A percentile compares a stretch with the other conserved stretches of the same genome.
These are phyloP conservation scores for Amphiura filiformis DNA, from an alignment of 35 echinoderm and acorn worm species.

Conservation along the genomic window DNA sequence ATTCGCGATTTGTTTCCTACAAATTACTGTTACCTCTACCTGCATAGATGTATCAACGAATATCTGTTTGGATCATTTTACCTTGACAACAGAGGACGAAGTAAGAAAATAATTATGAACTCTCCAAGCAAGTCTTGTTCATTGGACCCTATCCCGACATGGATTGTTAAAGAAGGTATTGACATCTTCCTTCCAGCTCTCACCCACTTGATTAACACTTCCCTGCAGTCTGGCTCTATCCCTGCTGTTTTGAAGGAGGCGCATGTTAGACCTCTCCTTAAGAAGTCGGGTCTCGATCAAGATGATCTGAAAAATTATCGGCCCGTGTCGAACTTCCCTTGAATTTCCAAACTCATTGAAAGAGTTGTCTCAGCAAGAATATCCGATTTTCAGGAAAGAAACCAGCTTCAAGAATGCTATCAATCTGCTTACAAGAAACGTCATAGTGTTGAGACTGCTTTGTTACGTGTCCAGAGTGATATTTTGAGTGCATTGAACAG, in stretches of 20 bases:
- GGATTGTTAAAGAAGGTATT: neutral
- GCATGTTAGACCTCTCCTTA: neutral
- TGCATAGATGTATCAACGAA: no score
- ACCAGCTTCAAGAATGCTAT: neutral
- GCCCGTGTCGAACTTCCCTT: slow-evolving; percentile 13
- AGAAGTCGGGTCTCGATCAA: neutral
- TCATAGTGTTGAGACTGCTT: slow-evolving; percentile 17
- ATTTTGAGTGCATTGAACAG: no score
- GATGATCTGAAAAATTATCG: slow-evolving; percentile 16
- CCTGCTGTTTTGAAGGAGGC: neutral
- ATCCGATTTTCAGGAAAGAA: neutral
- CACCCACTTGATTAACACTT: neutral
- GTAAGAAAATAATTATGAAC: neutral
- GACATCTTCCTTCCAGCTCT: neutral
- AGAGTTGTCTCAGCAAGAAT: slow-evolving; percentile 3
- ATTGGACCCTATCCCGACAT: neutral
- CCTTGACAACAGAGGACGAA: no score
- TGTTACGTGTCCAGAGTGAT: no score
- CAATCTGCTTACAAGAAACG: slow-evolving; percentile 19
- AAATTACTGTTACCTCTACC: no score
- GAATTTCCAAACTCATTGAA: neutral
- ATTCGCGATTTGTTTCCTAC: no score
- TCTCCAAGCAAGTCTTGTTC: slow-evolving; percentile 3
- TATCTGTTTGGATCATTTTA: no score
- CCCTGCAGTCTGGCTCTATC: neutral